These are phyloP conservation scores for Ceratina australensis DNA, from an alignment of 1,140 invertebrate species.

Conservation along the genomic window DNA sequence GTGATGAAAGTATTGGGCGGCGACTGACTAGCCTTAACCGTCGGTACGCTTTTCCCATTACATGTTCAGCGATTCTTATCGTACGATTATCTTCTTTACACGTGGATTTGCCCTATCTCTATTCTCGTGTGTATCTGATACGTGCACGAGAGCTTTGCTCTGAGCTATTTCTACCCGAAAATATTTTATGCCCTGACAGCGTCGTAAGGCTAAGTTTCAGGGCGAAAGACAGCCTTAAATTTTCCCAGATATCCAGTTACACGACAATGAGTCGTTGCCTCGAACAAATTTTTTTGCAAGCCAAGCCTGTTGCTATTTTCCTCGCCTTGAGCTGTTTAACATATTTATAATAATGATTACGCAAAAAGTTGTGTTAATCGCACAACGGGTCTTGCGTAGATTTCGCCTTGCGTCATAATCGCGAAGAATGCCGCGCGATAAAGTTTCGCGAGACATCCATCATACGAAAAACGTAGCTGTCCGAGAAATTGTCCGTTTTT, in stretches of 20 bases:
- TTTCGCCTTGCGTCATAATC: slow-evolving; percentile 20
- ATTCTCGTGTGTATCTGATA: slow-evolving; percentile 8
- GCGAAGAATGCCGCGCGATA: slow-evolving; percentile 14
- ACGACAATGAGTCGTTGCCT: slow-evolving; percentile 3
- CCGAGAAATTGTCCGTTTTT: not conserved
- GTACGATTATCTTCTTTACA: slow-evolving; percentile 53
- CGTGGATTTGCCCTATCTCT: slow-evolving; percentile 45
- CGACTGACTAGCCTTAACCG: not conserved
- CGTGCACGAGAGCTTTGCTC: not conserved
- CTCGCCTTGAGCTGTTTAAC: not conserved
- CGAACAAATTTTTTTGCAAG: not conserved
- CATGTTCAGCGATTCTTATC: slow-evolving; percentile 45
- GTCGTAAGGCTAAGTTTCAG: not conserved
- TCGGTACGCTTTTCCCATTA: slow-evolving; percentile 8
- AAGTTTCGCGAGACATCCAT: slow-evolving; percentile 25
- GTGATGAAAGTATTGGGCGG: slow-evolving; percentile 30
- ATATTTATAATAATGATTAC: slow-evolving; percentile 29
- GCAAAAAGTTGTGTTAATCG: slow-evolving; percentile 19
- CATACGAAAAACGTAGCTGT: not conserved
- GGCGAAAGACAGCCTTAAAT: no score
- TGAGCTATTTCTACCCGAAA: not conserved
- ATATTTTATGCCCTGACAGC: slow-evolving; percentile 29
- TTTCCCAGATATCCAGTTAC: slow-evolving; percentile 41
- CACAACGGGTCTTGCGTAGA: slow-evolving; percentile 13
- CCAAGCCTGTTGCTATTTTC: slow-evolving; percentile 5